Evolutionary conservation across 2,888 invertebrate species (phyloP), one percentile per base, ranked within the genome.

Genomic region (Trissonchulus latispiculum): DNA sequence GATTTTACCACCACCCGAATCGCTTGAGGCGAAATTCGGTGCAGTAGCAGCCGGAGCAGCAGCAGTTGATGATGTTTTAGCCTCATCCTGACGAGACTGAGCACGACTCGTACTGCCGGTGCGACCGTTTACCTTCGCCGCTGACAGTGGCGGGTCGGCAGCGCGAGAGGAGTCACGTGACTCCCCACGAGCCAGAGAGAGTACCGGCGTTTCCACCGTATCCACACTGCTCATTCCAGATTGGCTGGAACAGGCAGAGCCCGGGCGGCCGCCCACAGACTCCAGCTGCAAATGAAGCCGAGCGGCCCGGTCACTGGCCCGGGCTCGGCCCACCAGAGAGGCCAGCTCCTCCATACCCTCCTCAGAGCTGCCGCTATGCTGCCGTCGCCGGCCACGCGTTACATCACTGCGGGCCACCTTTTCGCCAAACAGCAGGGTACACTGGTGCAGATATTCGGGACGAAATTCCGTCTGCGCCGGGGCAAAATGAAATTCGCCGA

Each of bases 401-500:
- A n/a, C n/a, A n/a, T n/a, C n/a, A 23, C 28, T 18, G 3, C 28
- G 15, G 28, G 64, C 64, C 31, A 62, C 64, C 15, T 2, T 36
- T 3, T 33, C 31, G 3, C 73, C 73, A 59, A 73, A 73, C 33
- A 73, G 48, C 1, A 72, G 8, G 28, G 33, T 8, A 37, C 73
- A 73, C 29, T 61, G 33, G 23, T 29, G 28, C 31, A 76, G 48
- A 73, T 78, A 73, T 15, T 84, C 82, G 0, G 90, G 88, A 76
- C 90, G 89, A 78, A 90, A 89, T 0, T 86, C 87, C 35, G 89
- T 89, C 77, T 89, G 89, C 79, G 88, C 89, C 0, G 89, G 87
- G 0, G 91, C 90, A 83, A 90, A 90, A 36, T 88, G 86, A 81
- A 92, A 92, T 89, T 89, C 61, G 87, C 86, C 75, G n/a, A 33